Conservation (phyloP, 2,888 invertebrate species). For the Drosophila sordidula region DNA sequence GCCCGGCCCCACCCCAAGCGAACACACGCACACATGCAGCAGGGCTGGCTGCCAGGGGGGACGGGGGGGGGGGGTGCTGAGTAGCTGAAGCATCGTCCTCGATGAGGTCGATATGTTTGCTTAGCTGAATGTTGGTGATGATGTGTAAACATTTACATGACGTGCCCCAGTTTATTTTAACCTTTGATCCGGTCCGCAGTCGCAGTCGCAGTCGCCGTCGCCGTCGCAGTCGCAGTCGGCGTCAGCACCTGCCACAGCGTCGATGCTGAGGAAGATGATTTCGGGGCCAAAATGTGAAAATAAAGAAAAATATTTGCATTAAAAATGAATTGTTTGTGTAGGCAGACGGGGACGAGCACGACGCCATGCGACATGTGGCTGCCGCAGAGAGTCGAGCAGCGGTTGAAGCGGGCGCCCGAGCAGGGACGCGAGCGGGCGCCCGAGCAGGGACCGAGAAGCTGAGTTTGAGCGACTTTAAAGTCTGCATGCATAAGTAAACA, state of each 20-base stretch:
- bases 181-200: slow-evolving; percentile 71
- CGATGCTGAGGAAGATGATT: slow-evolving; percentile 35
- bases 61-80: neutral
- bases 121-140: slow-evolving; percentile 81
- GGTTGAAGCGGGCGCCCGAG: neutral
- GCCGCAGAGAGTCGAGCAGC: neutral
- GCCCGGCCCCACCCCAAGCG: slow-evolving; percentile 8
- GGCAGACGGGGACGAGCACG: slow-evolving; percentile 45
- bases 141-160: slow-evolving; percentile 81
- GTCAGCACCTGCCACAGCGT: slow-evolving; percentile 28
- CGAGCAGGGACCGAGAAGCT: neutral
- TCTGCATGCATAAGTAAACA: slow-evolving; percentile 60
- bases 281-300: slow-evolving; percentile 34
- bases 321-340: slow-evolving; percentile 80
- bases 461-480: slow-evolving; percentile 53
- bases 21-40: slow-evolving; percentile 5
- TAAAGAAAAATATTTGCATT: slow-evolving; percentile 76
- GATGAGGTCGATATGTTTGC: slow-evolving; percentile 82
- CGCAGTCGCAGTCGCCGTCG: slow-evolving; percentile 5
- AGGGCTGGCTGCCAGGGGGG: neutral
- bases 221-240: slow-evolving; percentile 7
- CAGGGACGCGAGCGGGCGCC: neutral
- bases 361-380: slow-evolving; percentile 25
- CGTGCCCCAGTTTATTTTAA: slow-evolving; percentile 81
- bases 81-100: slow-evolving; percentile 37